Evolutionary conservation across 2,797 vertebrate genomes (phyloP), one percentile per base, ranked within the genome.

Genomic region (Schizopygopsis pylzovi): DNA sequence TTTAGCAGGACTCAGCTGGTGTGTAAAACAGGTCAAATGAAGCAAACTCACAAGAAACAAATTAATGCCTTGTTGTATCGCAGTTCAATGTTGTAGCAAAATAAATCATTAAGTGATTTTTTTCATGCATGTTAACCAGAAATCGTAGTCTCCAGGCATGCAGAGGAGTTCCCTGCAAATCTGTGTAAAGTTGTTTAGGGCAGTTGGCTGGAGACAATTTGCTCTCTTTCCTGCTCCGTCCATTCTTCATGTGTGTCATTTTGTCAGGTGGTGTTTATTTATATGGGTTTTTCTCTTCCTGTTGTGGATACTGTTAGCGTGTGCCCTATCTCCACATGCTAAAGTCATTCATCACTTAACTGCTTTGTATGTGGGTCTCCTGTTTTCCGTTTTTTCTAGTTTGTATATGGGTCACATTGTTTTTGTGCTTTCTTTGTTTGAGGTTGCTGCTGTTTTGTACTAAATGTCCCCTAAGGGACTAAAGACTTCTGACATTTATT

Each of bases 221-320:
- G 85, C 87, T 65, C 84, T 85, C 81, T 47, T 71, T 79, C 83
- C 84, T 47, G 41, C 75, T 82, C 81, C 37, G 77, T 89, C 80
- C 90, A 93, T 94, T 88, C 89, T 92, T 95, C 92, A 94, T 82
- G 76, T 65, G 52, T 70, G 73, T 72, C 72, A 8, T 81, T 90
- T 89, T 92, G 90, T 91, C 88, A 73, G 81, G 45, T 54, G 73
- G 28, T 90, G 90, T 91, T 93, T 92, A 88, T 91, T 92, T 90
- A 86, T 89, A 85, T 88, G 87, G 77, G 78, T 89, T 84, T 49
- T 90, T 70, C 63, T 76, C 86, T 81, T 90, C 81, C 89, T 87
- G 86, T 43, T 85, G 72, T 79, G 82, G 86, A 86, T 79, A 78
- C 72, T 87, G 63, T 39, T 56, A 76, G 79, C 3, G n/a, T 81